A percentile compares a stretch with the other conserved stretches of the same genome.
Conservation (phyloP, 2,797 vertebrate species). For the Gobio occitaniae region DNA sequence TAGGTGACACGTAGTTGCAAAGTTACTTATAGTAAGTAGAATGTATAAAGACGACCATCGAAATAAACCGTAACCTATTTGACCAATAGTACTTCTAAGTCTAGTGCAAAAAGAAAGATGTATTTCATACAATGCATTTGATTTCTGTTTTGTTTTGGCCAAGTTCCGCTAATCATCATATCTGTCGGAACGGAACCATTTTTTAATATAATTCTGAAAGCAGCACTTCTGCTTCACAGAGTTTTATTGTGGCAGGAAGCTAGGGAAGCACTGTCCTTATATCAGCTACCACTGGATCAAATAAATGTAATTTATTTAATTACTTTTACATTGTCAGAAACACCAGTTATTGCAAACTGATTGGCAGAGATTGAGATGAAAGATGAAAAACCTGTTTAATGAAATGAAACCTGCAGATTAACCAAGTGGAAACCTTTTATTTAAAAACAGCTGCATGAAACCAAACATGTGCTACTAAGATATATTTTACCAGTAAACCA, state of each 20-base stretch:
- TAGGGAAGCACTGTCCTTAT: background rate
- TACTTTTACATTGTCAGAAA: background rate
- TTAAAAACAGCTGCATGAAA: background rate
- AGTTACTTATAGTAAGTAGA: background rate
- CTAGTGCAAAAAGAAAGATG: background rate
- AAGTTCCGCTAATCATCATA: conserved; percentile 2
- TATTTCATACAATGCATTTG: background rate
- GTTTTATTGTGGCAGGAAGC: background rate
- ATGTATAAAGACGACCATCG: background rate
- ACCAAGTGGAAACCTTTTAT: conserved; percentile 3
- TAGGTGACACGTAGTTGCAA: background rate
- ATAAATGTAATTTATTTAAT: background rate
- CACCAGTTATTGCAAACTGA: background rate
- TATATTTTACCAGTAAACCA: background rate
- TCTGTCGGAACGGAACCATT: background rate
- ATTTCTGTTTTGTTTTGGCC: background rate
- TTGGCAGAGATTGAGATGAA: background rate
- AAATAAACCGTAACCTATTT: background rate
- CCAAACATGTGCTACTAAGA: background rate
- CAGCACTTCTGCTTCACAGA: conserved; percentile 27
- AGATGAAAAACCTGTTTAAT: background rate
- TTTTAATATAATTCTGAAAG: conserved; percentile 17
- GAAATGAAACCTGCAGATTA: conserved; percentile 10
- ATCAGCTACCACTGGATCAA: background rate
- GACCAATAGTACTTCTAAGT: background rate